phyloP scores from a whole-genome alignment of 2,888 invertebrate species.

The Diarsia mendica region DNA sequence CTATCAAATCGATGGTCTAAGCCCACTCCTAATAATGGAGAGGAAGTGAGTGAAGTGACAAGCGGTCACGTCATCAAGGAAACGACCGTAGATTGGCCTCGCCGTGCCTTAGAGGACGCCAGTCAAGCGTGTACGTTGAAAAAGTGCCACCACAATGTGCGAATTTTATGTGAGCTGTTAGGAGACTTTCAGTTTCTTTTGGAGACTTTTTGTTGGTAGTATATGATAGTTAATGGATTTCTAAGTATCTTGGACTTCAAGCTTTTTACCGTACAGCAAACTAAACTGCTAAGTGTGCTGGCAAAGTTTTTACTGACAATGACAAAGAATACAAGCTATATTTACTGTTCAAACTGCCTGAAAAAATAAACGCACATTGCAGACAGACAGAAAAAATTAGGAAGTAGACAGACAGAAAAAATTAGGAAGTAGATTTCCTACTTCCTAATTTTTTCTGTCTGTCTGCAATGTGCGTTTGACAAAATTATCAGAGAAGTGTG shows the following conservation, averaged over 20 bases:
- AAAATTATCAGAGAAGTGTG: slow-evolving; percentile 32
- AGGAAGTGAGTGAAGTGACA: slow-evolving; percentile 71
- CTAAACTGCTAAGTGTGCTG: not conserved
- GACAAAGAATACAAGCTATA: not conserved
- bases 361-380: slow-evolving; percentile 13
- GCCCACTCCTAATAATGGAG: slow-evolving; percentile 44
- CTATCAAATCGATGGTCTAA: slow-evolving; percentile 41
- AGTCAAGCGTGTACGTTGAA: slow-evolving; percentile 76
- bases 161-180: slow-evolving; percentile 36
- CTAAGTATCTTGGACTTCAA: slow-evolving; percentile 17
- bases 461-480: no score
- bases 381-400: slow-evolving; percentile 8
- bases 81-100: slow-evolving; percentile 74
- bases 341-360: not conserved
- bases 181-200: slow-evolving; percentile 51
- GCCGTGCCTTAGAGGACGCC: slow-evolving; percentile 73
- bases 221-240: slow-evolving; percentile 46
- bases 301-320: not conserved
- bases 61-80: slow-evolving; percentile 76
- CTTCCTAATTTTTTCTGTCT: no score
- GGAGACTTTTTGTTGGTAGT: slow-evolving; percentile 11
- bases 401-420: no score
- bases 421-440: no score
- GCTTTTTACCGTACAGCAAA: not conserved
- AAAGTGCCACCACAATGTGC: slow-evolving; percentile 63